Evolutionary conservation across 2,113 vertebrate genomes (phyloP).

Genomic region (Anguilla rostrata): DNA sequence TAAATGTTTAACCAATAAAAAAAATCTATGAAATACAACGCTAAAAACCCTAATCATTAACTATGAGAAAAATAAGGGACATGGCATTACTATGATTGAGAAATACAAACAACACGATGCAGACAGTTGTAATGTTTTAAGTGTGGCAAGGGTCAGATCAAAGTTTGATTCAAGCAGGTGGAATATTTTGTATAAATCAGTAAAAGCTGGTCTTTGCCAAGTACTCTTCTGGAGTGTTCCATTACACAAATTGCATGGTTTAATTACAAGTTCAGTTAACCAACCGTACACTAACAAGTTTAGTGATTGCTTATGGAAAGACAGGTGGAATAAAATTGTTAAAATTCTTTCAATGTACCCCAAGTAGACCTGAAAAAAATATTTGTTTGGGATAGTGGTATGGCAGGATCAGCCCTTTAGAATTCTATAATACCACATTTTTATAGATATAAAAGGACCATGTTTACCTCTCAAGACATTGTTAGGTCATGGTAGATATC

Average conservation of each 20-base stretch:
- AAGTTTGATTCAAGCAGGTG: background rate
- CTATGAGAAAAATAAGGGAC: background rate
- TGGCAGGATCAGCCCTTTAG: no score
- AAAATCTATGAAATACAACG: constrained; percentile 1
- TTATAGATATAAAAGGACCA: no score
- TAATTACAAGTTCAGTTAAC: background rate
- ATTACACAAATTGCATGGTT: background rate
- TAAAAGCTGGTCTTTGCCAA: background rate
- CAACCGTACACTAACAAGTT: no score
- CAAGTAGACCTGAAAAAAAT: no score
- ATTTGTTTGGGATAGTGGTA: no score
- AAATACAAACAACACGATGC: constrained; percentile 5
- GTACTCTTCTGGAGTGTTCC: background rate
- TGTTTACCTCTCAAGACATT: no score
- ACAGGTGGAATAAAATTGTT: no score
- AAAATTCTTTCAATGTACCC: no score
- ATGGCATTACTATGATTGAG: background rate
- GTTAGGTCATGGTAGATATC: no score
- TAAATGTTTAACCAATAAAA: constrained; percentile 23
- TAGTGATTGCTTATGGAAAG: no score
- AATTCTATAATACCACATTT: no score
- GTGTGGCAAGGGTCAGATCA: constrained; percentile 19
- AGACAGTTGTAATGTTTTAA: background rate
- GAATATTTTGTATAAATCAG: background rate
- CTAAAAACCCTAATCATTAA: constrained; percentile 22